Evolutionary conservation across 2,113 vertebrate genomes (phyloP).

Genomic region (Amia ocellicauda): DNA sequence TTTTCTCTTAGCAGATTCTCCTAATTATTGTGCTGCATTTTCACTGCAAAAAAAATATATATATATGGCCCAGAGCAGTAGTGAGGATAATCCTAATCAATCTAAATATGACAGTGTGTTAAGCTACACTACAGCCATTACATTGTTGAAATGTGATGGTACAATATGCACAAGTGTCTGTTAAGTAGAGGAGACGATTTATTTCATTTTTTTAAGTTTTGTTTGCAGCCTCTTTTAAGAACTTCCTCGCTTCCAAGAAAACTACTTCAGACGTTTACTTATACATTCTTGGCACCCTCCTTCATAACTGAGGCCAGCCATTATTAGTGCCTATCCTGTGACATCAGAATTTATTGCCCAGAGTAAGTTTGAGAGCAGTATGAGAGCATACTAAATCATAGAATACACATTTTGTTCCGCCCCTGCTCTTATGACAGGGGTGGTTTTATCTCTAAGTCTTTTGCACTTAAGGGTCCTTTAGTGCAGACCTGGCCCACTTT

Average conservation of each 20-base stretch:
- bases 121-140: background rate
- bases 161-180: no score
- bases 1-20: no score
- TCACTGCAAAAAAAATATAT: no score
- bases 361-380: slow-evolving; percentile 23
- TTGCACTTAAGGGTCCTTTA: no score
- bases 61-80: no score
- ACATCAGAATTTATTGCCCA: slow-evolving; percentile 24
- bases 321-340: slow-evolving; percentile 33
- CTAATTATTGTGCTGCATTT: no score
- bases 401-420: background rate
- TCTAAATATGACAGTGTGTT: background rate
- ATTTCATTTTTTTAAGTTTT: no score
- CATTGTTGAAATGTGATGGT: background rate
- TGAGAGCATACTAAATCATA: slow-evolving; percentile 2
- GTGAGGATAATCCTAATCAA: background rate
- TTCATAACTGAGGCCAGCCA: slow-evolving; percentile 29
- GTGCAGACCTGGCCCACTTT: no score
- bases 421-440: no score
- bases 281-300: background rate
- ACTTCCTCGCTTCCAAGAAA: background rate
- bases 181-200: no score
- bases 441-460: no score
- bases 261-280: slow-evolving; percentile 3
- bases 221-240: no score